Conservation (phyloP, 2,797 vertebrate species). For the Sebastes trivittatus region DNA sequence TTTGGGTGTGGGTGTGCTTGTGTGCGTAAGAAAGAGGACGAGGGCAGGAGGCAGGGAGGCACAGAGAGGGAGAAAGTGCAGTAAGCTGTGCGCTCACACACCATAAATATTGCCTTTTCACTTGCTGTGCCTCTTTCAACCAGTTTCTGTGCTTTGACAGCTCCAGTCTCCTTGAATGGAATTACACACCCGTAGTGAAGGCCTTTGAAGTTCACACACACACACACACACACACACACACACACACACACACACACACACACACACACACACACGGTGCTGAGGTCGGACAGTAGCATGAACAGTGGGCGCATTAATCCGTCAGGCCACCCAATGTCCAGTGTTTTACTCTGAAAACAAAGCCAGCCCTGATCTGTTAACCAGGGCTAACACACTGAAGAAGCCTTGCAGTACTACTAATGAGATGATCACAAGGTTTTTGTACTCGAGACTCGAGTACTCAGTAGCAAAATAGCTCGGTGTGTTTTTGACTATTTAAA, state of each 20-base stretch:
- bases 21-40: background rate
- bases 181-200: background rate
- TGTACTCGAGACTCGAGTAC: background rate
- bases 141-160: conserved; percentile 31
- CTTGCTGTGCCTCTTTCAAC: conserved; percentile 9
- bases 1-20: background rate
- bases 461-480: background rate
- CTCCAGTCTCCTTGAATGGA: conserved; percentile 23
- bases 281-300: conserved; percentile 42
- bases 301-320: conserved; percentile 36
- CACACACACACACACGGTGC: background rate
- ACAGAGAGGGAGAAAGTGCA: background rate
- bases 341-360: conserved; percentile 41
- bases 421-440: conserved; percentile 44
- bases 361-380: conserved; percentile 30
- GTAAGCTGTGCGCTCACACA: background rate
- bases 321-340: conserved; percentile 54
- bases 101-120: conserved; percentile 33
- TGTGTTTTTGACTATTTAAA: background rate
- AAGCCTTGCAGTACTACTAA: conserved; percentile 35
- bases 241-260: too few relatives aligned
- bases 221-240: too few relatives aligned
- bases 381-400: conserved; percentile 30
- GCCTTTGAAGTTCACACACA: conserved; percentile 32
- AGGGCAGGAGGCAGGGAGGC: background rate